Conservation (phyloP, 1,140 invertebrate genomes). For the Wasmannia auropunctata region DNA sequence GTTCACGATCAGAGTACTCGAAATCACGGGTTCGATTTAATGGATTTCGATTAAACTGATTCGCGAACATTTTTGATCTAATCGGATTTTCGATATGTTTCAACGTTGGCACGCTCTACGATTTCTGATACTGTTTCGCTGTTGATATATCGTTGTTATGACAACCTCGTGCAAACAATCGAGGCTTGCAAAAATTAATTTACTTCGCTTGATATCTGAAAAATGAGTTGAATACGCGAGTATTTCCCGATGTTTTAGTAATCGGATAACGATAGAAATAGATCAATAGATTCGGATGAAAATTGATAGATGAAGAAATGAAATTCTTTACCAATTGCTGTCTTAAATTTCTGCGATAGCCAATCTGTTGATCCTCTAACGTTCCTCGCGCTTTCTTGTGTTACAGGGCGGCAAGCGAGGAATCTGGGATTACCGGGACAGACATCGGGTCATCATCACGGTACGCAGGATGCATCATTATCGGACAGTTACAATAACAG, state of each 20-base stretch:
- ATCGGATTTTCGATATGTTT: conserved; percentile 50
- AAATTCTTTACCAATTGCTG: not conserved
- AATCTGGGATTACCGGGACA: conserved; percentile 77
- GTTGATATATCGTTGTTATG: conserved; percentile 16
- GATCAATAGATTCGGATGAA: not conserved
- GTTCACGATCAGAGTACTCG: conserved; percentile 22
- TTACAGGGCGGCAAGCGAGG: conserved; percentile 78
- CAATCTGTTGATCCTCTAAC: conserved; percentile 8
- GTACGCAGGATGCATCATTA: conserved; percentile 65
- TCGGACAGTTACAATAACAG: conserved; percentile 71
- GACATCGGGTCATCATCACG: conserved; percentile 75
- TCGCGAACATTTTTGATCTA: conserved; percentile 37
- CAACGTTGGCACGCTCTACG: not conserved
- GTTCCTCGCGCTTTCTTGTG: not conserved
- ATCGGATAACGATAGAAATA: not conserved
- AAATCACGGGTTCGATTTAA: conserved; percentile 35
- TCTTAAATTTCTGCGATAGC: not conserved
- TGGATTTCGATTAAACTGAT: conserved; percentile 59
- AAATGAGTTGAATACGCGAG: not conserved
- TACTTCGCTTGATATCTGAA: not conserved
- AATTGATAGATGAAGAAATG: not conserved
- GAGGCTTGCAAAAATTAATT: conserved; percentile 18
- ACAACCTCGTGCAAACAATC: conserved; percentile 12
- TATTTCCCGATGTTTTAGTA: not conserved
- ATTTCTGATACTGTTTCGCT: not conserved